These are phyloP conservation scores for Enteromius thamalakanensis DNA, from an alignment of 2,797 vertebrate species.

Conservation along the genomic window DNA sequence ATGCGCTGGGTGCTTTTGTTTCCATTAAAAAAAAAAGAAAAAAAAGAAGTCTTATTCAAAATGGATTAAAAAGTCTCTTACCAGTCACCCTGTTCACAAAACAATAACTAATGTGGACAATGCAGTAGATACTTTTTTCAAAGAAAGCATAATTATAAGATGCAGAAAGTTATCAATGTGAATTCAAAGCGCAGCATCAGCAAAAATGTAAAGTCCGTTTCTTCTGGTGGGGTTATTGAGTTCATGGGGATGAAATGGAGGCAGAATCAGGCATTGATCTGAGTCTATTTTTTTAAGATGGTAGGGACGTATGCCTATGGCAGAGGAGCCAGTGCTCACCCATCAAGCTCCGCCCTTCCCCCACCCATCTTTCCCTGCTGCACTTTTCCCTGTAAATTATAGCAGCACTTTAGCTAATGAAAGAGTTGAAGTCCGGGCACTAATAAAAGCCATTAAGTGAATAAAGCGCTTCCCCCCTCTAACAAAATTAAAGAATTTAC, in stretches of 20 bases:
- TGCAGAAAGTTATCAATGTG: constrained; percentile 10
- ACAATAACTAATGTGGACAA: not conserved
- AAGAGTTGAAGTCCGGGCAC: constrained; percentile 86
- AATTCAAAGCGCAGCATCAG: constrained; percentile 37
- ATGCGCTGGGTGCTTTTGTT: not conserved
- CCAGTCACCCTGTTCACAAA: not conserved
- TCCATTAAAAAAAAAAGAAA: no score
- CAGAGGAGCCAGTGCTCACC: constrained; percentile 62
- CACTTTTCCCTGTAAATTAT: constrained; percentile 84
- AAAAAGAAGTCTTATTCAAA: not conserved
- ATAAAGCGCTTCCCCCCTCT: constrained; percentile 88
- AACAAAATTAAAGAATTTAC: constrained; percentile 87
- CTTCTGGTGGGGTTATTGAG: constrained; percentile 44
- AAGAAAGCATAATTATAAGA: constrained; percentile 14
- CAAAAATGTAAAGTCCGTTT: constrained; percentile 23
- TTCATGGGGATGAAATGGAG: constrained; percentile 56
- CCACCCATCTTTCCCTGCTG: constrained; percentile 66
- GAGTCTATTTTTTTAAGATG: constrained; percentile 37
- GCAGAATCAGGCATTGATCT: constrained; percentile 40
- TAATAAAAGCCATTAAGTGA: constrained; percentile 91
- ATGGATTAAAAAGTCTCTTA: not conserved
- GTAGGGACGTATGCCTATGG: constrained; percentile 55
- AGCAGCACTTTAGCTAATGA: constrained; percentile 90
- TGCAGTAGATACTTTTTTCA: not conserved
- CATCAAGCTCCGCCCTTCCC: constrained; percentile 68